Base-by-base conservation (phyloP, 2,888 invertebrate species). In the Aphrophora alni region DNA sequence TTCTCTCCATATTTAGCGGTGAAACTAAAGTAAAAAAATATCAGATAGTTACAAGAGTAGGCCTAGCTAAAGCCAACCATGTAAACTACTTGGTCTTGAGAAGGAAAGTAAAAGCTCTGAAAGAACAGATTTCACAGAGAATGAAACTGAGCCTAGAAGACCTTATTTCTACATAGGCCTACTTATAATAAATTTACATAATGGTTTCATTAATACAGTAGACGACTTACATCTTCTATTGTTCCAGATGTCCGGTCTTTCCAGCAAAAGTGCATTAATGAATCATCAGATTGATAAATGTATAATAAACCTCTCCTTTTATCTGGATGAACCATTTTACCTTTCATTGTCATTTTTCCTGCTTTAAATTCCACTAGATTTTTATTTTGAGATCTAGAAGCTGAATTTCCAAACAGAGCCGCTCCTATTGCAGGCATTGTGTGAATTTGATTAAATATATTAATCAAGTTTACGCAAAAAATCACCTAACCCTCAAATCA, bases 191-290 rank as follows among this genome's bases (percentile, higher is more conserved):
- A n/a, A n/a, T n/a, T n/a, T n/a, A n/a, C n/a, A n/a, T n/a, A n/a
- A n/a, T n/a, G n/a, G n/a, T n/a, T n/a, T n/a, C n/a, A n/a, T n/a
- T n/a, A n/a, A n/a, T n/a, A n/a, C 33, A 33, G 8, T 33, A 33
- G 33, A 8, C 33, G 3, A 86, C 90, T 89, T 88, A 93, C 93
- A 89, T 99, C 99, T 89, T 99, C 99, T 14, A 97, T 95, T 84
- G 94, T 93, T 77, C 98, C 97, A 72, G 95, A 93, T 71, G 95
- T 94, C 74, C 99, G 93, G 89, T 99, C 99, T 89, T 99, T 99
- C 99, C 99, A 99, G 89, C 99, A 99, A 88, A 99, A 98, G 89
- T 99, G 99, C 95, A 99, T 98, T 80, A 99, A 89, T 0, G 97
- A 96, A 89, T 99, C 99, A 85, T 98, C 98, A 77, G 97, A 96